Percentiles rank a stretch among this genome's conserved stretches.
These are phyloP conservation scores for Aurelia sp. DNA, from an alignment of 30 jellyfish, hydroid and myxozoan genomes.

Conservation along the genomic window DNA sequence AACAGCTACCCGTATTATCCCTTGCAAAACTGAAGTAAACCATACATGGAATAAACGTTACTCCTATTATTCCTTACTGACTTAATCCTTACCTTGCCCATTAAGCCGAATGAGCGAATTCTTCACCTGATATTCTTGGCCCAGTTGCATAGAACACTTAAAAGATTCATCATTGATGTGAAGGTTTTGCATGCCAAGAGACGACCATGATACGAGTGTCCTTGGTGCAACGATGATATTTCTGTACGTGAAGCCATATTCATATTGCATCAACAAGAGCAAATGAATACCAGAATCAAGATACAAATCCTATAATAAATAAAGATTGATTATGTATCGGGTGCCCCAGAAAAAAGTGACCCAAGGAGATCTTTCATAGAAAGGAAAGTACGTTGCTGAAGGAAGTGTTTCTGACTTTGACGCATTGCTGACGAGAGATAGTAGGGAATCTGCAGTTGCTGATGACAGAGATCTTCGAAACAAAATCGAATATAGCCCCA, in stretches of 20 bases:
- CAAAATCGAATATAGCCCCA: too few relatives aligned
- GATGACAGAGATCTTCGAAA: too few relatives aligned
- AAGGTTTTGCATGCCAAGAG: conserved; percentile 85
- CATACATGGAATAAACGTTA: too few relatives aligned
- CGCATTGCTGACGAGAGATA: too few relatives aligned
- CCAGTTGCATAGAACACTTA: conserved; percentile 9
- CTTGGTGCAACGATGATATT: conserved; percentile 75
- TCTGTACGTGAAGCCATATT: conserved; percentile 54
- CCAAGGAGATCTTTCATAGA: not conserved
- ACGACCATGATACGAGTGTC: conserved; percentile 64
- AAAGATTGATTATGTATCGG: not conserved
- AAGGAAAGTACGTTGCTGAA: not conserved
- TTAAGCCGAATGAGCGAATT: conserved; percentile 43
- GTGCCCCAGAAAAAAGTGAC: not conserved
- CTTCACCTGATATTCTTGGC: not conserved
- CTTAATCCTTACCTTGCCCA: conserved; percentile 21
- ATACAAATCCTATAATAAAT: conserved; percentile 29
- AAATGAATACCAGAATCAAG: conserved; percentile 68
- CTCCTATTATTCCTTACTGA: too few relatives aligned
- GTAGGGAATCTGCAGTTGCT: too few relatives aligned
- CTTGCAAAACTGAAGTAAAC: too few relatives aligned
- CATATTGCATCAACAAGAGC: conserved; percentile 53
- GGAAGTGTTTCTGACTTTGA: too few relatives aligned
- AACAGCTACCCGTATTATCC: too few relatives aligned
- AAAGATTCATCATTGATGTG: conserved; percentile 57